A percentile compares a stretch with the other conserved stretches of the same genome.
Evolutionary conservation across 2,113 vertebrate genomes (phyloP).

Genomic region (Rhinoderma darwinii): DNA sequence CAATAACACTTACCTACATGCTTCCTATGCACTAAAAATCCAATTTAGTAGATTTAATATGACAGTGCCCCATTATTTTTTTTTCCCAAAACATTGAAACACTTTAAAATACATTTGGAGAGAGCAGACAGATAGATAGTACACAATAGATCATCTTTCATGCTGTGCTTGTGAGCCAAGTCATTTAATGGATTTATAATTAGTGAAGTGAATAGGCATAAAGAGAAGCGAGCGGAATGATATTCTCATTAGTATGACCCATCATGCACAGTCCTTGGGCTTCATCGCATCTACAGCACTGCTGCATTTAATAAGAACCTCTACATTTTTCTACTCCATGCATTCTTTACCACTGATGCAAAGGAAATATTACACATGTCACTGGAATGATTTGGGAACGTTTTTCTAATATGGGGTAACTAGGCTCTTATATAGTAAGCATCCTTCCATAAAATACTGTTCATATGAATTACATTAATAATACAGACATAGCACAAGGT

Average conservation of each 20-base stretch:
- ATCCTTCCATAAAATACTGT: neutral
- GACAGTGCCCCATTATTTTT: conserved; percentile 47
- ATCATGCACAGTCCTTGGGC: conserved; percentile 49
- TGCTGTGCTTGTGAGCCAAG: conserved; percentile 57
- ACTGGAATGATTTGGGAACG: conserved; percentile 15
- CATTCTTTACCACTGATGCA: conserved; percentile 32
- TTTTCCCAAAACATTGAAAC: conserved; percentile 47
- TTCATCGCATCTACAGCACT: conserved; percentile 9
- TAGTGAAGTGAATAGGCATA: conserved; percentile 59
- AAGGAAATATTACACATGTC: conserved; percentile 22
- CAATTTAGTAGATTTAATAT: conserved; percentile 50
- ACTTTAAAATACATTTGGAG: conserved; percentile 53
- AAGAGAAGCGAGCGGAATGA: conserved; percentile 54
- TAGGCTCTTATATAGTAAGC: neutral
- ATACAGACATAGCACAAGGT: neutral
- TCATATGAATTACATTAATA: neutral
- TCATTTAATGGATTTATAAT: conserved; percentile 60
- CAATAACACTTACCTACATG: conserved; percentile 52
- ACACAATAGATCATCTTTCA: conserved; percentile 57
- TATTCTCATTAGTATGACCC: conserved; percentile 59
- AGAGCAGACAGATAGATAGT: conserved; percentile 47
- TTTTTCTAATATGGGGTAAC: neutral
- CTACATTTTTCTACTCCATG: conserved; percentile 35
- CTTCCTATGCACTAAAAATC: conserved; percentile 44
- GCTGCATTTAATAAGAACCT: conserved; percentile 50